These are phyloP conservation scores for Megalonaias nervosa DNA, from an alignment of 1,140 invertebrate genomes.

Conservation along the genomic window DNA sequence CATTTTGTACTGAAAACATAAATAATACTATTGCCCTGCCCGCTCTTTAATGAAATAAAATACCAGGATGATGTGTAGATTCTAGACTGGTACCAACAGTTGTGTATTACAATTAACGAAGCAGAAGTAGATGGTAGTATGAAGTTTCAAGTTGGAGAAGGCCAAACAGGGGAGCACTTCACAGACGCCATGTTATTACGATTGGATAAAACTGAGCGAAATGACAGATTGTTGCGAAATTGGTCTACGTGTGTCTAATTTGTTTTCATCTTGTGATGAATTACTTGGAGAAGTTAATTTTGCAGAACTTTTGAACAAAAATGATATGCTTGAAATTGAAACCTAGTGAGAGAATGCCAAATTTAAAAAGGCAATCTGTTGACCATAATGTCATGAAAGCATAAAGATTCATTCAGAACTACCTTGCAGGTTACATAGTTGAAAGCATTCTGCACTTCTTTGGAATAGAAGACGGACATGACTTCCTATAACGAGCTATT, in stretches of 20 bases:
- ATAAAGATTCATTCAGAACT: slow-evolving; percentile 6
- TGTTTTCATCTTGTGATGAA: slow-evolving; percentile 11
- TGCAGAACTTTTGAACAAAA: background rate
- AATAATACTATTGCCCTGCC: slow-evolving; percentile 9
- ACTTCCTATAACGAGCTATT: background rate
- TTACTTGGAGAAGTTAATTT: slow-evolving; percentile 5
- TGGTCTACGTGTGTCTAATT: slow-evolving; percentile 6
- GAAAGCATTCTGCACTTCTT: slow-evolving; percentile 9
- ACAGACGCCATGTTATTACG: background rate
- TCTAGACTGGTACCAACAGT: slow-evolving; percentile 5
- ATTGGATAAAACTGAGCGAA: background rate
- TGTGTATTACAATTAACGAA: background rate
- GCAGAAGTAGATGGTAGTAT: background rate
- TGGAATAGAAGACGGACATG: slow-evolving; percentile 1
- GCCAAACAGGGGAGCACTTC: slow-evolving; percentile 6
- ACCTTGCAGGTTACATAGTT: background rate
- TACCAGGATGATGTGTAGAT: slow-evolving; percentile 14
- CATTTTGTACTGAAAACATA: background rate
- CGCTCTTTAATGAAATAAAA: slow-evolving; percentile 5
- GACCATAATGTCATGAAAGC: slow-evolving; percentile 6
- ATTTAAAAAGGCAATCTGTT: background rate
- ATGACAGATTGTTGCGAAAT: background rate
- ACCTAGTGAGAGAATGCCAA: background rate
- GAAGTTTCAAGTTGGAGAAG: slow-evolving; percentile 12
- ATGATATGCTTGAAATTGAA: background rate